Evolutionary conservation across 2,113 vertebrate genomes (phyloP).

Genomic region (Tretioscincus oriximinensis): DNA sequence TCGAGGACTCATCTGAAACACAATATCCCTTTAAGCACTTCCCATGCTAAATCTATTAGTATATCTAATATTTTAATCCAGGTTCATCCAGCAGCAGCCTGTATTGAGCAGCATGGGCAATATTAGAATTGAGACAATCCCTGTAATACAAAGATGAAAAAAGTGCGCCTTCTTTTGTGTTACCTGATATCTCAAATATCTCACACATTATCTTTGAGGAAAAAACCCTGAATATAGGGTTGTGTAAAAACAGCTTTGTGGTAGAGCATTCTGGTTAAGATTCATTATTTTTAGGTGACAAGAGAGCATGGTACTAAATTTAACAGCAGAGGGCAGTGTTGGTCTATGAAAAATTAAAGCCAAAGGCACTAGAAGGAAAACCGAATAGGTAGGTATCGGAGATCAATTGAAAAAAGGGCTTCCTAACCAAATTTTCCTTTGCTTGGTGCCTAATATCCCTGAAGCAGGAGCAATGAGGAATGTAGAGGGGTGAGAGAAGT

Average conservation of each 20-base stretch:
- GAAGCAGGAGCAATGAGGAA: constrained; percentile 1
- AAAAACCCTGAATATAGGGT: background rate
- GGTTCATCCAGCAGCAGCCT: too few relatives aligned
- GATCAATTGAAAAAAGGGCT: background rate
- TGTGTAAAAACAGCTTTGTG: background rate
- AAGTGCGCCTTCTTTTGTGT: background rate
- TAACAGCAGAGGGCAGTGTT: constrained; percentile 72
- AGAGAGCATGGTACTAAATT: background rate
- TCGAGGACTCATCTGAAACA: too few relatives aligned
- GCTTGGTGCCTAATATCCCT: background rate
- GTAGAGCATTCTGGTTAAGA: background rate
- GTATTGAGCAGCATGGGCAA: too few relatives aligned
- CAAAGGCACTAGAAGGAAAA: accelerated
- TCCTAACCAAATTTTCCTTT: background rate
- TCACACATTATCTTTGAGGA: background rate
- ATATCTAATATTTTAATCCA: too few relatives aligned
- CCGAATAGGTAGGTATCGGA: accelerated
- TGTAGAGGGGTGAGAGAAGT: background rate
- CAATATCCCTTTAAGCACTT: too few relatives aligned
- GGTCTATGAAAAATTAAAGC: background rate
- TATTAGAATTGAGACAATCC: background rate
- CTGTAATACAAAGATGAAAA: background rate
- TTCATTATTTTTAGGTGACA: background rate
- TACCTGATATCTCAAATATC: background rate
- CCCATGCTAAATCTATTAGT: too few relatives aligned